Percentiles rank a stretch among this genome's conserved stretches.
Conservation (phyloP, 2,888 invertebrate species). For the Hemaris fuciformis region DNA sequence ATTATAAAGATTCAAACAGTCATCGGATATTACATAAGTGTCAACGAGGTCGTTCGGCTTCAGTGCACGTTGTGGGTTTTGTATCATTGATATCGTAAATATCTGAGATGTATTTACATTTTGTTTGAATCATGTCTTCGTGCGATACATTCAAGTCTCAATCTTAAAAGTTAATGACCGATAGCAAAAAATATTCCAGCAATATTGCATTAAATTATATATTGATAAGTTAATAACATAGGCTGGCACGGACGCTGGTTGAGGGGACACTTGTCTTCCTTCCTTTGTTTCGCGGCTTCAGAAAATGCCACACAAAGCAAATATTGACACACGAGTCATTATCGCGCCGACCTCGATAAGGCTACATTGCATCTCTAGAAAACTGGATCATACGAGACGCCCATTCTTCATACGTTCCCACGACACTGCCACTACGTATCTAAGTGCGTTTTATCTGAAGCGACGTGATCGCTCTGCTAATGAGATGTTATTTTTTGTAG, state of each 20-base stretch:
- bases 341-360: conserved; percentile 72
- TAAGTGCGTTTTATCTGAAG: conserved; percentile 57
- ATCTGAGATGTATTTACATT: too few relatives aligned
- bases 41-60: conserved; percentile 23
- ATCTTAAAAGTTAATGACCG: neutral
- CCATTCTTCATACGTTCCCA: conserved; percentile 73
- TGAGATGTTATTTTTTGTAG: conserved; percentile 43
- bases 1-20: conserved; percentile 67
- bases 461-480: conserved; percentile 69
- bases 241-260: conserved; percentile 13
- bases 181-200: neutral
- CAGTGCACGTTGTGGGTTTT: conserved; percentile 11
- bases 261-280: conserved; percentile 37
- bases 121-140: neutral
- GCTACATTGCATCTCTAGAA: conserved; percentile 69
- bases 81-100: neutral
- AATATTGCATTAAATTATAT: neutral
- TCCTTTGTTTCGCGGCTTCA: conserved; percentile 42
- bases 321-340: conserved; percentile 71
- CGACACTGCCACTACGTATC: conserved; percentile 61
- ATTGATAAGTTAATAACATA: neutral
- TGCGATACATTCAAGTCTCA: neutral
- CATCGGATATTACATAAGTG: conserved; percentile 34
- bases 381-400: conserved; percentile 69
- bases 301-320: conserved; percentile 54